Conservation (phyloP, 1,140 invertebrate species). For the Drosophila albomicans region DNA sequence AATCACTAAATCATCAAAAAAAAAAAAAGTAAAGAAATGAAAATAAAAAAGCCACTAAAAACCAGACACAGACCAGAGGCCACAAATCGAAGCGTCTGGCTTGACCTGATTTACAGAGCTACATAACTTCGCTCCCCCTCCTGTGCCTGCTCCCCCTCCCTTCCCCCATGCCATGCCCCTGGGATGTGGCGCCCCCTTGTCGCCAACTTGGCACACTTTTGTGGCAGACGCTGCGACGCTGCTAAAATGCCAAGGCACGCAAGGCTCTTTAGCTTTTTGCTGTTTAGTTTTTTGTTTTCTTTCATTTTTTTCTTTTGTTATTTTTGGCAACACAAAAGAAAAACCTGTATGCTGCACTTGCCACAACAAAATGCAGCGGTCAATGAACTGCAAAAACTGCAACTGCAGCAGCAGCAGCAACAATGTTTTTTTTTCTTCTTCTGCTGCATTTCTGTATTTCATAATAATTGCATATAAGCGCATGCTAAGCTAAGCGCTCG, state of each 20-base stretch:
- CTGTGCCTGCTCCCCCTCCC: too few species aligned
- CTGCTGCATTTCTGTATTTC: constrained; percentile 52
- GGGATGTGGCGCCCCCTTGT: constrained; percentile 7
- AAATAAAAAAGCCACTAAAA: too few species aligned
- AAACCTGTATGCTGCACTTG: constrained; percentile 79
- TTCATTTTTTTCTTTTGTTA: constrained; percentile 23
- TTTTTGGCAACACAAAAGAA: constrained; percentile 75
- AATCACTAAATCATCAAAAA: neutral
- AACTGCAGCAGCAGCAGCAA: constrained; percentile 63
- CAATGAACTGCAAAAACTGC: constrained; percentile 70
- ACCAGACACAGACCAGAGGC: constrained; percentile 32
- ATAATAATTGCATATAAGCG: constrained; percentile 73
- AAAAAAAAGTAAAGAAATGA: too few species aligned
- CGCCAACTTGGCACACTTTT: constrained; percentile 54
- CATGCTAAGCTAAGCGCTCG: constrained; percentile 29
- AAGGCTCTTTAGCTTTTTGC: constrained; percentile 48
- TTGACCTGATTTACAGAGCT: constrained; percentile 53
- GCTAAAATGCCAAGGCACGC: constrained; percentile 70
- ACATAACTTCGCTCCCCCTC: neutral
- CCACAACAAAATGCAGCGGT: constrained; percentile 63
- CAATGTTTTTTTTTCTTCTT: constrained; percentile 42
- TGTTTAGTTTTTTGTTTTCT: constrained; percentile 31
- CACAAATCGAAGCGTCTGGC: constrained; percentile 37
- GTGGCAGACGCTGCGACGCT: constrained; percentile 77
- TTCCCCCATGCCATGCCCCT: neutral